A percentile compares a stretch with the other conserved stretches of the same genome.
Evolutionary conservation across 2,888 invertebrate species (phyloP).

Genomic region (Drosophila vallismaia): DNA sequence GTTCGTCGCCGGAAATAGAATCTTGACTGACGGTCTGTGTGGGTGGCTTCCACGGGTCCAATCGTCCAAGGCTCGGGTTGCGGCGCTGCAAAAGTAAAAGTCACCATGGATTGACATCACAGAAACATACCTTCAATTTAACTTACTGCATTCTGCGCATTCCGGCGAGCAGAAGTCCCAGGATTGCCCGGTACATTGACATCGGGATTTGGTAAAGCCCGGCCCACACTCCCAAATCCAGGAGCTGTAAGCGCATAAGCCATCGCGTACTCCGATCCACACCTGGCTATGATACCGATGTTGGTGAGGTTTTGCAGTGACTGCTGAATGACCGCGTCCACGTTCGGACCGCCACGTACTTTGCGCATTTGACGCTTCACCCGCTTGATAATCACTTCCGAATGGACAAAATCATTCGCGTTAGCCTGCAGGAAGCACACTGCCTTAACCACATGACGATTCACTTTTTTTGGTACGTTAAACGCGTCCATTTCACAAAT

Average conservation of each 20-base stretch:
- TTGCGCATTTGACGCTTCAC: slow-evolving; percentile 1
- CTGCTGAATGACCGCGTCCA: neutral
- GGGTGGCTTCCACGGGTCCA: slow-evolving; percentile 9
- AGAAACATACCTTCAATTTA: neutral
- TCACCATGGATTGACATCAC: neutral
- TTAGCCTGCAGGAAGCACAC: slow-evolving; percentile 4
- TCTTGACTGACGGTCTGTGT: slow-evolving; percentile 3
- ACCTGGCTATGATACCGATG: slow-evolving; percentile 1
- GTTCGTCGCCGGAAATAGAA: slow-evolving; percentile 8
- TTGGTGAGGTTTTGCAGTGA: slow-evolving; percentile 1
- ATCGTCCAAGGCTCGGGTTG: neutral
- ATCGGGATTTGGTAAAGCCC: neutral
- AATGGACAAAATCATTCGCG: neutral
- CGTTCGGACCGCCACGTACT: neutral
- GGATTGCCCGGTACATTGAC: neutral
- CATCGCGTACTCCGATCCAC: neutral
- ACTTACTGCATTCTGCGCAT: neutral
- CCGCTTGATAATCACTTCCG: neutral
- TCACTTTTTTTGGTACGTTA: slow-evolving; percentile 7
- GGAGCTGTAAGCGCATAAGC: neutral
- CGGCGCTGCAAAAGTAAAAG: neutral
- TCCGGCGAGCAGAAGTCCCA: neutral
- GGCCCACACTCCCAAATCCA: neutral
- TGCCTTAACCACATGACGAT: slow-evolving; percentile 16
- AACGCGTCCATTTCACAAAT: neutral